phyloP scores from a whole-genome alignment of 1,140 invertebrate genomes.

The Drosophila sproati region DNA sequence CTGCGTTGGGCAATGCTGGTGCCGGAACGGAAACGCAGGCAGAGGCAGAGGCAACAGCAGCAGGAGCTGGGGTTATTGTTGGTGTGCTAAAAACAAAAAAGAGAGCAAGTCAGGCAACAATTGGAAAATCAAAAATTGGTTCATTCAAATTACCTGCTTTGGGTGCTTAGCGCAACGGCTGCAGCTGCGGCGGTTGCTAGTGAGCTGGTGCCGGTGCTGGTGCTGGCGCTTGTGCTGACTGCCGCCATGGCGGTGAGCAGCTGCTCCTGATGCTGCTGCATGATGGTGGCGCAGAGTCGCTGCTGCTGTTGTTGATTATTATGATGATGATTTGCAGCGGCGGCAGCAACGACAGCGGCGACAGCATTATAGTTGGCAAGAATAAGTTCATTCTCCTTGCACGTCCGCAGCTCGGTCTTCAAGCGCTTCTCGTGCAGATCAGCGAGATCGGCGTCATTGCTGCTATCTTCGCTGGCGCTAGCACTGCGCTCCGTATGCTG shows the following conservation, averaged over 20 bases:
- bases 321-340: conserved; percentile 14
- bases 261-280: conserved; percentile 57
- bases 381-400: conserved; percentile 64
- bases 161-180: conserved; percentile 6
- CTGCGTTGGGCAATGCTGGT: background rate
- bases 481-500: conserved; percentile 46
- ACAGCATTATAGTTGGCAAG: conserved; percentile 72
- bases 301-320: conserved; percentile 45
- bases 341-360: conserved; percentile 62
- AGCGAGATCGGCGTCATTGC: conserved; percentile 19
- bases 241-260: conserved; percentile 50
- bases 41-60: conserved; percentile 22
- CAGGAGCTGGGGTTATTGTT: conserved; percentile 10
- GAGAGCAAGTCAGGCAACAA: background rate
- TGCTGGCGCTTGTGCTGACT: conserved; percentile 19
- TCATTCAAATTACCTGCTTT: conserved; percentile 31
- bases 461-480: conserved; percentile 48
- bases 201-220: conserved; percentile 21
- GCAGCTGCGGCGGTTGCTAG: conserved; percentile 1
- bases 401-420: conserved; percentile 39
- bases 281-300: conserved; percentile 42
- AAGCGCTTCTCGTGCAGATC: conserved; percentile 52
- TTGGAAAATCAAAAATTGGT: too few relatives aligned
- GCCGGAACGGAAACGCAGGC: background rate
- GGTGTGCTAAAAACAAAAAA: background rate